phyloP scores from a whole-genome alignment of 2,888 invertebrate genomes.

The Gasteruption jaculator region DNA sequence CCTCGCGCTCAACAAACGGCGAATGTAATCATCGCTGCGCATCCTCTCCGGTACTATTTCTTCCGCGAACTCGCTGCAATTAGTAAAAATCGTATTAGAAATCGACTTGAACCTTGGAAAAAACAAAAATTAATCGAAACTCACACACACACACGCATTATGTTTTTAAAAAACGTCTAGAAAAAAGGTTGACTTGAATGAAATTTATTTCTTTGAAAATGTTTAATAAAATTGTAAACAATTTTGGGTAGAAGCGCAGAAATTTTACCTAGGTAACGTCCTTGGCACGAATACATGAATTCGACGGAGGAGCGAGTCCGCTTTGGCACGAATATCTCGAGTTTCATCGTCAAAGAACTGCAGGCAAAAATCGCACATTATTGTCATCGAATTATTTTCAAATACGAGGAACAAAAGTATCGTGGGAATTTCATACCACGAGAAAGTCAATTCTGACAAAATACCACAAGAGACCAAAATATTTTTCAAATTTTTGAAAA shows the following conservation, averaged over 20 bases:
- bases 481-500: no score
- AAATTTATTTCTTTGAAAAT: no score
- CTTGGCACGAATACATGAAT: constrained; percentile 74
- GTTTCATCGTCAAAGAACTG: constrained; percentile 83
- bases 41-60: constrained; percentile 59
- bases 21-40: constrained; percentile 65
- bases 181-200: no score
- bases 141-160: no score
- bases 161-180: no score
- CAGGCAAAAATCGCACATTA: constrained; percentile 29
- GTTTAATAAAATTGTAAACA: no score
- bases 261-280: constrained; percentile 62
- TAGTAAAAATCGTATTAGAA: constrained; percentile 12
- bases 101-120: background rate
- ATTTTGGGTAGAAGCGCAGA: no score
- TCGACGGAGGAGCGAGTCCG: constrained; percentile 68
- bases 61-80: constrained; percentile 57
- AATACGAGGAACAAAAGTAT: no score
- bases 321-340: constrained; percentile 74
- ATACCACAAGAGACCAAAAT: no score
- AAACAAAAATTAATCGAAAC: background rate
- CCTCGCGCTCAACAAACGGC: constrained; percentile 63
- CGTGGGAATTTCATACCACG: no score
- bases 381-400: no score
- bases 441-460: no score